phyloP scores from a whole-genome alignment of 2,888 invertebrate species.

The Cancer borealis region DNA sequence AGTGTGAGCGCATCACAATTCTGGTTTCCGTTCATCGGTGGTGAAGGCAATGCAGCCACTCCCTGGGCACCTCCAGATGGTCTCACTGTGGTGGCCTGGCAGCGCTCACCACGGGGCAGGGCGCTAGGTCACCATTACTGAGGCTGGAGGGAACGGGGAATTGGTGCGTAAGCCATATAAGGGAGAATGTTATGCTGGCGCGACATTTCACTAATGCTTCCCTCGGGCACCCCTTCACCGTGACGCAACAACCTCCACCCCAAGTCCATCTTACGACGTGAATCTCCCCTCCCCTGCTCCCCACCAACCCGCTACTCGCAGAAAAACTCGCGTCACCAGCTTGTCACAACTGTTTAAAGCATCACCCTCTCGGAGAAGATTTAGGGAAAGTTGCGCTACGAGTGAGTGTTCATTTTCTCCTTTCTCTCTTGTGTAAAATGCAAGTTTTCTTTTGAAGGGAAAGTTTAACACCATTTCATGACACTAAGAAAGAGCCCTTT shows the following conservation, averaged over 20 bases:
- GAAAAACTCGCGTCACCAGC: not conserved
- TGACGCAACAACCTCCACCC: constrained; percentile 15
- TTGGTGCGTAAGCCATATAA: not conserved
- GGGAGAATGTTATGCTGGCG: constrained; percentile 38
- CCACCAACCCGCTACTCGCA: not conserved
- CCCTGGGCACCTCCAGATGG: not conserved
- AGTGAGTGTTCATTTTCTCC: not conserved
- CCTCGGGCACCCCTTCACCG: constrained; percentile 9
- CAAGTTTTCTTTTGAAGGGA: not conserved
- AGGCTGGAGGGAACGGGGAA: not conserved
- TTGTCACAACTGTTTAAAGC: constrained; percentile 27
- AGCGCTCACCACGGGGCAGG: not conserved
- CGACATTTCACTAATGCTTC: constrained; percentile 23
- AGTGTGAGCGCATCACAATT: too few species aligned
- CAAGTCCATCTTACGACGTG: not conserved
- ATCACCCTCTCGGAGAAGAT: not conserved
- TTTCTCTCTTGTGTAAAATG: not conserved
- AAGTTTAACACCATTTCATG: not conserved
- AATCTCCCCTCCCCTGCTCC: not conserved
- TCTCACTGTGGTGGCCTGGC: not conserved
- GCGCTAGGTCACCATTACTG: not conserved
- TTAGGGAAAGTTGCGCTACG: not conserved
- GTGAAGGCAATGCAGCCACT: not conserved
- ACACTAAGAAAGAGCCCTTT: not conserved
- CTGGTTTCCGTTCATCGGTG: not conserved